Evolutionary conservation across 2,113 vertebrate species (phyloP).

Genomic region (Calonectris borealis): DNA sequence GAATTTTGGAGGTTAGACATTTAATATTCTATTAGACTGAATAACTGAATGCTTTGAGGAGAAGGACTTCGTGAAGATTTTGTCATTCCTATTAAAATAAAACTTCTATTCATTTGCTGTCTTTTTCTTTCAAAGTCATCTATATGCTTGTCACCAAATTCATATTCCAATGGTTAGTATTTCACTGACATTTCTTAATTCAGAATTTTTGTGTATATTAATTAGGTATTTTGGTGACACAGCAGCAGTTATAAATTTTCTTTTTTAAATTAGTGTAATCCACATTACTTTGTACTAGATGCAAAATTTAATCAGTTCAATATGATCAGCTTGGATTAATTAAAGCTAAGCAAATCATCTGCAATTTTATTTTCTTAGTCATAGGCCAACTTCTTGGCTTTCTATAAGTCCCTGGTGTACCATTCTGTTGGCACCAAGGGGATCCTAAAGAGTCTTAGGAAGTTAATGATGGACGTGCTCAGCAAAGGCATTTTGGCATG

Average conservation of each 20-base stretch:
- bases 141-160: neutral
- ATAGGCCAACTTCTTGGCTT: neutral
- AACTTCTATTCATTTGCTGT: neutral
- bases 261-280: neutral
- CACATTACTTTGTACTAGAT: neutral
- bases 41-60: neutral
- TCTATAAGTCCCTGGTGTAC: neutral
- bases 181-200: neutral
- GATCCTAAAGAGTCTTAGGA: neutral
- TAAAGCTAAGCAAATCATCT: neutral
- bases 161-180: neutral
- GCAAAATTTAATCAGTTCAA: slow-evolving; percentile 12
- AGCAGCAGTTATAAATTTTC: neutral
- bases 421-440: neutral
- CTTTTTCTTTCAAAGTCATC: neutral
- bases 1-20: neutral
- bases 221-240: neutral
- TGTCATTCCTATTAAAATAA: neutral
- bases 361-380: slow-evolving; percentile 16
- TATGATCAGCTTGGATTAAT: slow-evolving; percentile 11
- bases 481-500: neutral
- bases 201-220: neutral
- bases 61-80: neutral
- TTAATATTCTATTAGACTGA: neutral
- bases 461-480: neutral